Evolutionary conservation across 2,113 vertebrate species (phyloP), one percentile per base, ranked within the genome.

Genomic region (Grallaria varia): DNA sequence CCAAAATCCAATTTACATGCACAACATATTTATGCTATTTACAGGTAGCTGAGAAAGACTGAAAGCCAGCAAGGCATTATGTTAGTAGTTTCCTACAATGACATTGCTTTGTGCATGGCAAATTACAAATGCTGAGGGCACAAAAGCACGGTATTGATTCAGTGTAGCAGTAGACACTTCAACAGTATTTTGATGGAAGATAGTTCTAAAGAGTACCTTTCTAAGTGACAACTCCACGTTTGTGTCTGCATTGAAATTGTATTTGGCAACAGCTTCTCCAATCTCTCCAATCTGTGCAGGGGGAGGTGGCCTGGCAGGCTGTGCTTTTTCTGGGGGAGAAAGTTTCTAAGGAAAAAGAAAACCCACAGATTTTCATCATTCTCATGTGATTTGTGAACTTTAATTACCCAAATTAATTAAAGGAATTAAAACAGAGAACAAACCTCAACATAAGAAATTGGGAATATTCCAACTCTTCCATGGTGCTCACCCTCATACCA

Each of bases 401-500:
- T 52, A 52, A 56, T 60, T 68, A 64, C 31, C 52, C 75, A 59
- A 96, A 88, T 22, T 27, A 76, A 66, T 37, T 7, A 28, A 50
- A 74, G 17, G 53, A 53, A 71, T 68, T 63, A 87, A 84, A 84
- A 73, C 37, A 71, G 71, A 82, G 75, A 82, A 97, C 98, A 39
- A 83, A 99, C 99, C 98, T 99, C 99, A 8, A 99, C 99, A 8
- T 99, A 99, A 4, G 99, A 99, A 97, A 99, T 99, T 7, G 99
- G 99, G 77, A 99, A 99, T 94, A 99, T 99, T 83, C 99, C 99
- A 72, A 99, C 98, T 93, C 97, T 98, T 74, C 99, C 99, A 4
- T 98, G 98, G 87, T 99, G 98, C 84, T 99, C 99, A 84, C 99
- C 99, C 94, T 99, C 99, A 77, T 99, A 99, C 99, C 99, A 99